These are phyloP conservation scores for Tyrophagus putrescentiae DNA, from an alignment of 1,140 invertebrate genomes.

Conservation along the genomic window DNA sequence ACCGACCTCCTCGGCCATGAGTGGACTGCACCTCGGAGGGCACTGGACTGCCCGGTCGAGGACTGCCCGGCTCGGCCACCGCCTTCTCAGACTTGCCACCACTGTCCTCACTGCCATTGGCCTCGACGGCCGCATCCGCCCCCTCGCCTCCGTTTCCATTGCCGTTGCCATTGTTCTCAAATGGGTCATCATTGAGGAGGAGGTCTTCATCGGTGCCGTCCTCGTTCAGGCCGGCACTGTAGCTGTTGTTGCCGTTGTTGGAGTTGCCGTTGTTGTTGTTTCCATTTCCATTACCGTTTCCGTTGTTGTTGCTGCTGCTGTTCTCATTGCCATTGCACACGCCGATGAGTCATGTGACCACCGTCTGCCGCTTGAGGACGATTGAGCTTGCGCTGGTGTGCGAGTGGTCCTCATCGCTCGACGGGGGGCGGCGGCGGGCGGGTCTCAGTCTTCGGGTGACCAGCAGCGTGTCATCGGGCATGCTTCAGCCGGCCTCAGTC, in stretches of 20 bases:
- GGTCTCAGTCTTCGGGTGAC: constrained; percentile 80
- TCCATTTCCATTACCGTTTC: too few relatives aligned
- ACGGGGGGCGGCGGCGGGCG: constrained; percentile 80
- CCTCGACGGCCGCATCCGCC: background rate
- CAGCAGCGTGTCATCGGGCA: constrained; percentile 82
- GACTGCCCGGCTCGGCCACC: constrained; percentile 24
- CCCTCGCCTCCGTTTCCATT: background rate
- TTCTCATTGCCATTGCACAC: too few relatives aligned
- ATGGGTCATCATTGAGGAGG: constrained; percentile 11
- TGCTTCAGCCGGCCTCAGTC: constrained; percentile 51
- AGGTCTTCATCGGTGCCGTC: constrained; percentile 9
- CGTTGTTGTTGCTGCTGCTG: too few relatives aligned
- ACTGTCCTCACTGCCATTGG: too few relatives aligned
- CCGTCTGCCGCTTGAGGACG: constrained; percentile 45
- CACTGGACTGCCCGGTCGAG: constrained; percentile 26
- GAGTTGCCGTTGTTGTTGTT: too few relatives aligned
- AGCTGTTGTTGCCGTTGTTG: too few relatives aligned
- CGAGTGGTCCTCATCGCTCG: constrained; percentile 73
- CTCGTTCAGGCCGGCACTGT: background rate
- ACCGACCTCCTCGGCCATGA: constrained; percentile 35
- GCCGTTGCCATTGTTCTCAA: background rate
- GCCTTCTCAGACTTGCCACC: too few relatives aligned
- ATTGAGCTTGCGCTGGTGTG: constrained; percentile 53
- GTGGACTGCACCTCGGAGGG: constrained; percentile 31
- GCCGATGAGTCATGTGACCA: constrained; percentile 10